Evolutionary conservation across 2,888 invertebrate species (phyloP).

Genomic region (Lasioglossum leucozonium): DNA sequence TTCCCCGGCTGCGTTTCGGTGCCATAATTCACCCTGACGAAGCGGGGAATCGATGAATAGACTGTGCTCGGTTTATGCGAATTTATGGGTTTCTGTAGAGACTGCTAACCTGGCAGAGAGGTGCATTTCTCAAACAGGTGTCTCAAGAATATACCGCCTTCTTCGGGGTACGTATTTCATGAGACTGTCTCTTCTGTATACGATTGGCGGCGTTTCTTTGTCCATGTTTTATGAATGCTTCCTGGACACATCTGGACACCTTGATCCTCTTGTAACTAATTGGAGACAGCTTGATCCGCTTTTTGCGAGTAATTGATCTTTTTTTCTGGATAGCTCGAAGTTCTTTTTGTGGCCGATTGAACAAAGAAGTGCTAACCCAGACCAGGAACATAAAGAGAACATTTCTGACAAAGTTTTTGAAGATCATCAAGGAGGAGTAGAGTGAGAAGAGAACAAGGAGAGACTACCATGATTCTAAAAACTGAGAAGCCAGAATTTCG

Average conservation of each 20-base stretch:
- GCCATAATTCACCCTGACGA: not conserved
- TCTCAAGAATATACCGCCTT: not conserved
- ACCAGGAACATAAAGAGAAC: not conserved
- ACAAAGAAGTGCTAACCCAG: not conserved
- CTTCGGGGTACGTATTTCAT: not conserved
- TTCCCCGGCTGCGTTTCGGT: not conserved
- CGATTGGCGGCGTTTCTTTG: not conserved
- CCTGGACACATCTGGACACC: not conserved
- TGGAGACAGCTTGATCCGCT: not conserved
- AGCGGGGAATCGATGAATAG: conserved; percentile 6
- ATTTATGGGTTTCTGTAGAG: not conserved
- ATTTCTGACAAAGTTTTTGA: no score
- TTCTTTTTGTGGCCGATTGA: no score
- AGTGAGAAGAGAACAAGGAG: no score
- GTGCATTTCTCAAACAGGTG: not conserved
- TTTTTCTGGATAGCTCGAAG: no score
- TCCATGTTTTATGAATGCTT: not conserved
- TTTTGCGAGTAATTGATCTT: not conserved
- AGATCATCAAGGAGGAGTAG: no score
- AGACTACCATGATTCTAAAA: no score
- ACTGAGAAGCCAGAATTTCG: no score
- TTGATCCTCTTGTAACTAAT: not conserved
- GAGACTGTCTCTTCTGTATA: not conserved
- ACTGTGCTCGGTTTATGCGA: not conserved
- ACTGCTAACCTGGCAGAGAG: not conserved